phyloP scores from a whole-genome alignment of 2,113 vertebrate species.

The Kryptolebias marmoratus region DNA sequence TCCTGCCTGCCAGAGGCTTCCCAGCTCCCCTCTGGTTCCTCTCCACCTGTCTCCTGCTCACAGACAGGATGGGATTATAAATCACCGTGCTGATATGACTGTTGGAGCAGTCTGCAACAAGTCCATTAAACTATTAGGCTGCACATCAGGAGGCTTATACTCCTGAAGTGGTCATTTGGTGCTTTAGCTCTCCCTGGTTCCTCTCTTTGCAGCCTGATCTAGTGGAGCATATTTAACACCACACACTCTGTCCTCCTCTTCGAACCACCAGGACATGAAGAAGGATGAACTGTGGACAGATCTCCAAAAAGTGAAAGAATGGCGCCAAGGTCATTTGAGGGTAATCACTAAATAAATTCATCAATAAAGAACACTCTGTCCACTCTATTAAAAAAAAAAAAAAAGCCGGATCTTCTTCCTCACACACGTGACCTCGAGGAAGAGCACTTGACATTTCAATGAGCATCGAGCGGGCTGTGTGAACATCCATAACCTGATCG shows the following conservation, averaged over 20 bases:
- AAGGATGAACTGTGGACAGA: slow-evolving; percentile 1
- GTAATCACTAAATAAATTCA: slow-evolving; percentile 33
- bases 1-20: slow-evolving; percentile 46
- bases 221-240: background rate
- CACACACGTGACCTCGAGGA: background rate
- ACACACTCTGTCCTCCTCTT: background rate
- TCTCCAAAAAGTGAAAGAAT: slow-evolving; percentile 43
- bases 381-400: background rate
- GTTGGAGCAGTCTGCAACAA: slow-evolving; percentile 10
- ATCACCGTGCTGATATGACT: slow-evolving; percentile 19
- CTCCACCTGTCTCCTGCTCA: slow-evolving; percentile 34
- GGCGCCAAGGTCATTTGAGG: slow-evolving; percentile 78
- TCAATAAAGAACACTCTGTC: slow-evolving; percentile 19
- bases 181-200: too few species aligned
- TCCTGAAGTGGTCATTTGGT: slow-evolving; percentile 7
- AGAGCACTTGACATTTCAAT: slow-evolving; percentile 13
- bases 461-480: background rate
- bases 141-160: slow-evolving; percentile 4
- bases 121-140: slow-evolving; percentile 2
- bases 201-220: too few species aligned
- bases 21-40: slow-evolving; percentile 37
- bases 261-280: background rate
- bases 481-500: slow-evolving; percentile 17
- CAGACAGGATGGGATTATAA: slow-evolving; percentile 32
- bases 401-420: background rate